Percentiles rank a stretch among this genome's conserved stretches.
Evolutionary conservation across 2,797 vertebrate genomes (phyloP).

Genomic region (Coilia nasus): DNA sequence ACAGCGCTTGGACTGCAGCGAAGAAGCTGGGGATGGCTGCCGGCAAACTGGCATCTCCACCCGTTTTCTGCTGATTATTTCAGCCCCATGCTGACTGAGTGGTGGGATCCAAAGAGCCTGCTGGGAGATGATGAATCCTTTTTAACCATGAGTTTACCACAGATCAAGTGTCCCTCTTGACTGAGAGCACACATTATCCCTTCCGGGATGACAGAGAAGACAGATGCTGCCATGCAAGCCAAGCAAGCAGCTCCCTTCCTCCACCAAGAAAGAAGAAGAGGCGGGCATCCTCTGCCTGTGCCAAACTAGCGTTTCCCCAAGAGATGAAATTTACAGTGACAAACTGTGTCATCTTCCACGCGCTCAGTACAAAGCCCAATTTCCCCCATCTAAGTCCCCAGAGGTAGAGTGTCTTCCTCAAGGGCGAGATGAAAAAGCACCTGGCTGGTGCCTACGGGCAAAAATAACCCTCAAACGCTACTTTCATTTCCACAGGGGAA

Average conservation of each 20-base stretch:
- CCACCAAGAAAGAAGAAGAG: too few relatives aligned
- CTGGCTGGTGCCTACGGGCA: background rate
- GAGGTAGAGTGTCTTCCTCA: background rate
- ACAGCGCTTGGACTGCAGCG: background rate
- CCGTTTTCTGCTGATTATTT: background rate
- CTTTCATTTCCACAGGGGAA: constrained; percentile 7
- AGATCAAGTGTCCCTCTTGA: background rate
- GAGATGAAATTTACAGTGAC: background rate
- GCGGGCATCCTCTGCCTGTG: background rate
- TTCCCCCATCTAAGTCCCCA: background rate
- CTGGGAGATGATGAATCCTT: background rate
- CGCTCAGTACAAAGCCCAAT: background rate
- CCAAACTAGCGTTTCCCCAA: background rate
- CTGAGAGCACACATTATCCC: background rate
- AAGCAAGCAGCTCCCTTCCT: too few relatives aligned
- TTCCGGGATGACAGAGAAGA: too few relatives aligned
- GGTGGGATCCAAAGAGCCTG: background rate
- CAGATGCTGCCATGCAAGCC: too few relatives aligned
- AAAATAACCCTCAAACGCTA: constrained; percentile 2
- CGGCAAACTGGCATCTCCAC: background rate
- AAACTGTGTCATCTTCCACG: background rate
- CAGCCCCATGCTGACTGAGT: background rate
- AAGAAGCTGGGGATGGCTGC: background rate
- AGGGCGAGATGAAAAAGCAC: background rate
- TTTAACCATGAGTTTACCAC: background rate